Evolutionary conservation across 2,113 vertebrate species (phyloP), one percentile per base, ranked within the genome.

Genomic region (Saimiri boliviensis): DNA sequence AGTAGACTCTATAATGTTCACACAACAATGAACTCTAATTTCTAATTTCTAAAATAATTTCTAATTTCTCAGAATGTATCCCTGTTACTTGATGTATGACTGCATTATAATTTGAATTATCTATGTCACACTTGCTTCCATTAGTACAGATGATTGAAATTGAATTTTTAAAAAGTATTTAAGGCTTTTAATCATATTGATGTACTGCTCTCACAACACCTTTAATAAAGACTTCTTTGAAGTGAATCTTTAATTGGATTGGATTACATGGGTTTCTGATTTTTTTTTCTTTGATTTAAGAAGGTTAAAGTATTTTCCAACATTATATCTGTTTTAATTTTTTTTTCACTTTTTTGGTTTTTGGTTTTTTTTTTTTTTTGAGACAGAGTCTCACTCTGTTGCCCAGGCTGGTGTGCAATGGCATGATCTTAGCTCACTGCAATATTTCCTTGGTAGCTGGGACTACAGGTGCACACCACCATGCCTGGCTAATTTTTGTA

Each of bases 131-230:
- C 14, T 82, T 92, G 37, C 23, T 95, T 94, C 17, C 12, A 49
- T 89, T 95, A 66, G 5, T 81, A 76, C 47, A 86, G 13, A 94
- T 83, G n/a, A 93, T 52, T 54, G 25, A 77, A 93, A 95, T 83
- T 87, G 17, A 92, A 76, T 70, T 86, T 83, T 94, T 11, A 56
- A 63, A 86, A 60, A 77, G 42, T 81, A 68, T 81, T 86, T 68
- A 87, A 90, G 30, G n/a, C 25, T 76, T 93, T 94, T 95, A 77
- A 70, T 93, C 49, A 89, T 73, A 37, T 88, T 92, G 16, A 5
- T 83, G 37, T 93, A 71, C 10, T 79, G 35, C 60, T 91, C 58
- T 90, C 60, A 66, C 58, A 79, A 54, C 73, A 63, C 20, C 7
- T 95, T 91, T 86, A 58, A 60, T 37, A 74, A 90, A 77, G 68